Base-by-base conservation (phyloP, 92 coral and sea anemone genomes). In the Palythoa grandis region DNA sequence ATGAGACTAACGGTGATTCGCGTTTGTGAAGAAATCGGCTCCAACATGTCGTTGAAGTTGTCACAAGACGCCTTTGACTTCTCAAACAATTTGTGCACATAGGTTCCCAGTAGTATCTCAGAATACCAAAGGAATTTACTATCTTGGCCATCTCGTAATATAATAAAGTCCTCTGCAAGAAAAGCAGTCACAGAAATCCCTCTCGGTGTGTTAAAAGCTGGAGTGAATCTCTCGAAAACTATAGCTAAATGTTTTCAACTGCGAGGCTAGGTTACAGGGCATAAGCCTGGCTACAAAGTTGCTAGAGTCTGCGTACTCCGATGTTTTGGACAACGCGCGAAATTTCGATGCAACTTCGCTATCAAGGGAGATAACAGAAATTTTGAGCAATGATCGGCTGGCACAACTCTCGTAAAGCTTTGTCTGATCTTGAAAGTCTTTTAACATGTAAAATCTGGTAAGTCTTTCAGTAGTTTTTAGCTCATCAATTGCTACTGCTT, bases 401-500 rank as follows among this genome's bases (percentile, higher is more conserved):
- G 98, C 74, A 70, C 17, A 90, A 86, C 38, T 92, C 98, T 20
- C 91, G 89, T 56, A 57, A 72, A 15, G 98, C 95, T 60, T 83
- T 96, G 71, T 83, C 84, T 25, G 87, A 90, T 77, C 93, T 96
- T 22, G 96, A 91, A 86, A 70, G 82, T 61, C 89, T 96, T 74
- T 83, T 96, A 22, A 92, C 86, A 3, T 96, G 98, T 70, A 90
- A 88, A 65, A 85, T 96, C 47, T 96, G 98, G 98, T 96, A 88
- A 52, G 95, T 74, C 52, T 29, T 70, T 71, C 11, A 47, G 22
- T 10, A 24, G 11, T 7, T 85, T 75, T 23, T 9, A 23, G 17
- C 13, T 17, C 8, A 39, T 22, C 24, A 23, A 37, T 40, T 66
- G 52, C 70, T 19, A 66, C 57, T 5, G 66, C 20, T 85, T 65